These are phyloP conservation scores for Aspiorhynchus laticeps DNA, from an alignment of 2,113 vertebrate genomes.

Conservation along the genomic window DNA sequence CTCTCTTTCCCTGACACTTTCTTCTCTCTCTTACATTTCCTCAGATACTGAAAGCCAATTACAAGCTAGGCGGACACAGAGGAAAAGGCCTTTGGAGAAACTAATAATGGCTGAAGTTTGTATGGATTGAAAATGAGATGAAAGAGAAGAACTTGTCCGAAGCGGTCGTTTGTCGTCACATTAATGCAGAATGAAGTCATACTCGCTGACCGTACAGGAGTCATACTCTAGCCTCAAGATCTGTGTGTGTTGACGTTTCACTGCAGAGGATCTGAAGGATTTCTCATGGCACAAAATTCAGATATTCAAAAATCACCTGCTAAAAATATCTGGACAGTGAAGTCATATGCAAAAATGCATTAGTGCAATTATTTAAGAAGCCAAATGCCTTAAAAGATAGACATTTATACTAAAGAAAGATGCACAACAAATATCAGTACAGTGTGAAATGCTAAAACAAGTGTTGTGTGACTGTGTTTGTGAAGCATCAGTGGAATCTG, in stretches of 20 bases:
- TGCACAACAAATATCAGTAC: neutral
- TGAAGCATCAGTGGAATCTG: neutral
- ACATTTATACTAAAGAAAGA: neutral
- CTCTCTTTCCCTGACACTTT: slow-evolving; percentile 57
- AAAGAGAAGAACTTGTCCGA: neutral
- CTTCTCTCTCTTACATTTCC: slow-evolving; percentile 41
- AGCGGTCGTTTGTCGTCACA: neutral
- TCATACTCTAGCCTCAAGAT: neutral
- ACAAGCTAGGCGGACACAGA: slow-evolving; percentile 48
- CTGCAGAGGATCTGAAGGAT: neutral
- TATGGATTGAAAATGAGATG: slow-evolving; percentile 27
- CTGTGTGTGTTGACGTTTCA: neutral
- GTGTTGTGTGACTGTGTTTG: neutral
- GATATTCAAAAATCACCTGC: neutral
- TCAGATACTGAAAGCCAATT: slow-evolving; percentile 64
- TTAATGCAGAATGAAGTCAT: slow-evolving; percentile 15
- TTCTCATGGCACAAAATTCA: neutral
- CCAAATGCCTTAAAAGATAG: neutral
- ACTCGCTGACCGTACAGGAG: neutral
- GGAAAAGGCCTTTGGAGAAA: slow-evolving; percentile 24
- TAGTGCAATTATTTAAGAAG: neutral
- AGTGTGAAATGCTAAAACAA: neutral
- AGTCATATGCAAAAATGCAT: neutral
- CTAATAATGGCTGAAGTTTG: slow-evolving; percentile 23
- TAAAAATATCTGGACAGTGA: neutral